These are phyloP conservation scores for Trogon surrucura DNA, from an alignment of 2,113 vertebrate species.

Conservation along the genomic window DNA sequence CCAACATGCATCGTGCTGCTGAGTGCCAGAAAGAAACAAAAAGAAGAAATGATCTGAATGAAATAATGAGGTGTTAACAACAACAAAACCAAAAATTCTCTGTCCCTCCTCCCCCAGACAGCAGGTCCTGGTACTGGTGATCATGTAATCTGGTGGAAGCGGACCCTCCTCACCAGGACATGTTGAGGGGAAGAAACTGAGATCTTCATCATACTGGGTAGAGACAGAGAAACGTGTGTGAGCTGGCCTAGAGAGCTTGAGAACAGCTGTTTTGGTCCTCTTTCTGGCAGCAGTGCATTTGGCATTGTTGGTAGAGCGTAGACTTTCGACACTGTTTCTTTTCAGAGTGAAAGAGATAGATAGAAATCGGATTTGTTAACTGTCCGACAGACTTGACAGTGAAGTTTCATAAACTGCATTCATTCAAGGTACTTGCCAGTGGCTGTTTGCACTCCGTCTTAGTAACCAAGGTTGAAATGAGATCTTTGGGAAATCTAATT, in stretches of 20 bases:
- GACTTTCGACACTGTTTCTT: not conserved
- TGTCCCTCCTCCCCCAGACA: not conserved
- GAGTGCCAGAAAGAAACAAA: not conserved
- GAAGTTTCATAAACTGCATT: not conserved
- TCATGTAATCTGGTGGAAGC: fast-evolving
- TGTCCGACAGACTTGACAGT: not conserved
- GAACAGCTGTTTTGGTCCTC: not conserved
- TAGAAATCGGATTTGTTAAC: not conserved
- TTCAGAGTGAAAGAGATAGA: not conserved
- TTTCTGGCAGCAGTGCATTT: not conserved
- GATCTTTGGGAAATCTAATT: not conserved
- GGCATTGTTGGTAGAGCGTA: not conserved
- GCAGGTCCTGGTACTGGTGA: not conserved
- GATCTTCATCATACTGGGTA: not conserved
- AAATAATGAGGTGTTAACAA: not conserved
- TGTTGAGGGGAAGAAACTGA: not conserved
- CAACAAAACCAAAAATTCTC: not conserved
- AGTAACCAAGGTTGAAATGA: not conserved
- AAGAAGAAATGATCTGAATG: not conserved
- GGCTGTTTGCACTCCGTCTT: not conserved
- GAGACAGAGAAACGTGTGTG: not conserved
- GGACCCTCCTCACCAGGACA: not conserved
- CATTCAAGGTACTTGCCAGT: not conserved
- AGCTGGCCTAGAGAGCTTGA: not conserved
- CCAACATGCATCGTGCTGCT: fast-evolving